Evolutionary conservation across 1,140 invertebrate genomes (phyloP), one percentile per base, ranked within the genome.

Genomic region (Steinernema feltiae): DNA sequence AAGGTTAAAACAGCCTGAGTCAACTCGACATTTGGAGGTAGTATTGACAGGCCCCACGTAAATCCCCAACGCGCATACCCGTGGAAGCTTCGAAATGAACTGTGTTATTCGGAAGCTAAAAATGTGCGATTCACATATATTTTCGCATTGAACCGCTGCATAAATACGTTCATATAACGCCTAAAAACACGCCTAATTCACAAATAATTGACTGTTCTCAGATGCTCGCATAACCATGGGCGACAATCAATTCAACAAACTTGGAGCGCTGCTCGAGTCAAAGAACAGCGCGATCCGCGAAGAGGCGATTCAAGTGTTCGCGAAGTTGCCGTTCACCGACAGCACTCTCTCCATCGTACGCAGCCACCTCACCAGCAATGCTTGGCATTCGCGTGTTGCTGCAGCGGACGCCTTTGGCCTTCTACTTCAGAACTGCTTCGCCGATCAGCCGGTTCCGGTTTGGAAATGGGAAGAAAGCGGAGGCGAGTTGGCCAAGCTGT

Each of bases 231-330:
- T 17, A 63, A 3, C 24, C 12, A 63, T n/a, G 53, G 24, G 2
- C 15, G 53, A n/a, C 53, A 27, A 63, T 27, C 53, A 63, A 27
- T 63, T 63, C 53, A 63, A 63, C 24, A 63, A 63, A 27, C 53
- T 63, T 3, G 53, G 53, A 7, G 53, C 53, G 15, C 53, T 63
- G 15, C 53, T 63, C 53, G 53, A 63, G 53, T 63, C 53, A 21
- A 63, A 63, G 53, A 63, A 63, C 53, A 63, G 53, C 53, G 53
- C 53, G 12, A 63, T 63, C 53, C 53, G 53, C 7, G 53, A 63
- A 63, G 53, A 63, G 53, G 53, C 53, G 15, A 21, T 63, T 21
- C 53, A 63, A 21, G 53, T 63, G 12, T 63, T 63, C 53, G 53
- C 53, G 15, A 7, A 63, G 53, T 27, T 63, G 53, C 53, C 53